Evolutionary conservation across 2,797 vertebrate species (phyloP).

Genomic region (Neosilurus mollespiculum): DNA sequence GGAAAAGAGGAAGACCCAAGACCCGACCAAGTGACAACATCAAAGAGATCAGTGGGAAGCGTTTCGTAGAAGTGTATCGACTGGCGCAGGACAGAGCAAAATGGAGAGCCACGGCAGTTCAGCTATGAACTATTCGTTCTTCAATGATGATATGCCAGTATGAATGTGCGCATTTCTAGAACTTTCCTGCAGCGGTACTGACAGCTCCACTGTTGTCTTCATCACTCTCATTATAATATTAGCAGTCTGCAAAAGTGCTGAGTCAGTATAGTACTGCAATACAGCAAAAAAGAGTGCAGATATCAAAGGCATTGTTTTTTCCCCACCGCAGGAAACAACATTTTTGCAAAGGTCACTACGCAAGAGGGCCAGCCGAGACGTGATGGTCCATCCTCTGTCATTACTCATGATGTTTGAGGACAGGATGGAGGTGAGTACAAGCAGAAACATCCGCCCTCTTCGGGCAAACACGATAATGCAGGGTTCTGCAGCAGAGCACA

Average conservation of each 20-base stretch:
- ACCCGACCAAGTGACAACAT: no score
- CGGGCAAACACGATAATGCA: constrained; percentile 26
- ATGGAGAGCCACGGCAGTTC: no score
- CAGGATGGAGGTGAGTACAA: constrained; percentile 23
- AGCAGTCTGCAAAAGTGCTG: constrained; percentile 22
- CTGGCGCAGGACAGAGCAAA: no score
- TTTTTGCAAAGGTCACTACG: constrained; percentile 33
- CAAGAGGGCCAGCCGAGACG: constrained; percentile 25
- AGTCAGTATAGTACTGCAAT: constrained; percentile 47
- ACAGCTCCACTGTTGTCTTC: constrained; percentile 4
- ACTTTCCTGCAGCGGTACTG: neutral
- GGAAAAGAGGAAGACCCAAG: no score
- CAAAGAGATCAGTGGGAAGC: no score
- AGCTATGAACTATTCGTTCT: no score
- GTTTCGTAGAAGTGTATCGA: no score
- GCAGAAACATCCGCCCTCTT: constrained; percentile 21
- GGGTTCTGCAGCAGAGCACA: constrained; percentile 41
- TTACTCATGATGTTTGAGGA: constrained; percentile 33
- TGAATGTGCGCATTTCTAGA: neutral
- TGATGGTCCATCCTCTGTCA: constrained; percentile 23
- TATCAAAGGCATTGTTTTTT: constrained; percentile 18
- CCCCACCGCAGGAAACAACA: constrained; percentile 1
- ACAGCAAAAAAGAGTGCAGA: constrained; percentile 16
- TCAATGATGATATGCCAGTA: neutral
- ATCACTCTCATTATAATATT: constrained; percentile 36